A percentile compares a stretch with the other conserved stretches of the same genome.
Conservation (phyloP, 1,140 invertebrate species). For the Drosophila tropicalis region DNA sequence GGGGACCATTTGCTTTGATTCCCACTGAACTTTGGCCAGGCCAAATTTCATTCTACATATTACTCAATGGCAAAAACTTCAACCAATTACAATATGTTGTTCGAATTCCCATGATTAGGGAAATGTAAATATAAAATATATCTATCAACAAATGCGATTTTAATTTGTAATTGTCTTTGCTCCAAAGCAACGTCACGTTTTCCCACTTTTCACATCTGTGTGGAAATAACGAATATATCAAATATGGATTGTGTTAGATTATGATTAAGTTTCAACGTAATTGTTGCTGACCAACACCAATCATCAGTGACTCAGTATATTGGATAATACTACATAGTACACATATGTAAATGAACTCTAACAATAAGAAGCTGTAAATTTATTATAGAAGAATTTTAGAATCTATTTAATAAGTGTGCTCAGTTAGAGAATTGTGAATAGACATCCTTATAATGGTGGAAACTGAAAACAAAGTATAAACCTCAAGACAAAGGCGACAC, state of each 20-base stretch:
- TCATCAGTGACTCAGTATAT: neutral
- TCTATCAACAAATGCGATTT: neutral
- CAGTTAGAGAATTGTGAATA: no score
- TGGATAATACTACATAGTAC: neutral
- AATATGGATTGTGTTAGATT: conserved; percentile 1
- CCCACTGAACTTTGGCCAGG: neutral
- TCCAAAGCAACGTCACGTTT: neutral
- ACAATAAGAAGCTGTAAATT: no score
- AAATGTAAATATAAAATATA: neutral
- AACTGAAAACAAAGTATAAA: no score
- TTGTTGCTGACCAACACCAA: neutral
- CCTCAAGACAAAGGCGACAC: no score
- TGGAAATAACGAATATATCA: conserved; percentile 1
- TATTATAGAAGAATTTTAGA: no score
- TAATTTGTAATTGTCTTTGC: neutral
- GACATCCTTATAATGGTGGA: no score
- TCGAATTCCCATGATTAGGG: neutral
- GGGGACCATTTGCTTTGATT: neutral
- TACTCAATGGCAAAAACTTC: neutral
- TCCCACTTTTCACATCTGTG: neutral
- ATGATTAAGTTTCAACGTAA: neutral
- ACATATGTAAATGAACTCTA: neutral
- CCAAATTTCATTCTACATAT: neutral
- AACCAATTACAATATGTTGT: neutral
- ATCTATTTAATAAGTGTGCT: no score